Conservation (phyloP, 2,113 vertebrate genomes). For the Balaeniceps rex region DNA sequence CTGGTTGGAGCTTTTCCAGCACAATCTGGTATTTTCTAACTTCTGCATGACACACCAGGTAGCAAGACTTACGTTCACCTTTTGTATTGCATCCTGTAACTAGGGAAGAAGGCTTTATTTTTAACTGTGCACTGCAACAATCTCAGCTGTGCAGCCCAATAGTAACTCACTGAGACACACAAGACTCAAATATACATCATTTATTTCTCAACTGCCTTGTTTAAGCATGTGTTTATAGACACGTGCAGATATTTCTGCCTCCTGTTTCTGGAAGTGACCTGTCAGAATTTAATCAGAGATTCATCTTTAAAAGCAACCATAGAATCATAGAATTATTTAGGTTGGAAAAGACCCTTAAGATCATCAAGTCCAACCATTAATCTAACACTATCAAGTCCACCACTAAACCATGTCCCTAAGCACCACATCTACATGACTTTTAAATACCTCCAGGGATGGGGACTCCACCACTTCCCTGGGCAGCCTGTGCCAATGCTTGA, state of each 20-base stretch:
- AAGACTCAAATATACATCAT: background rate
- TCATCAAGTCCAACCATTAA: too few relatives aligned
- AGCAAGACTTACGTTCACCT: background rate
- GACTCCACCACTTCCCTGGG: too few relatives aligned
- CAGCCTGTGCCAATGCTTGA: too few relatives aligned
- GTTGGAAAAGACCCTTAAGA: too few relatives aligned
- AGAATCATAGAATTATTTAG: too few relatives aligned
- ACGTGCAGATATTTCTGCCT: background rate
- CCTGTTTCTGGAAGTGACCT: background rate
- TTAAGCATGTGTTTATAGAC: background rate
- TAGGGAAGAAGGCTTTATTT: background rate
- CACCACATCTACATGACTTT: too few relatives aligned
- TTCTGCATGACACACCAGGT: background rate
- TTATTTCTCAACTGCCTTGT: background rate
- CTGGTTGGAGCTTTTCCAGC: constrained; percentile 8
- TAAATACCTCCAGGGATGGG: too few relatives aligned
- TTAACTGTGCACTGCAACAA: background rate
- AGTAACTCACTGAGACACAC: background rate
- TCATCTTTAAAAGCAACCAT: background rate
- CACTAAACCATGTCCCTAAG: too few relatives aligned
- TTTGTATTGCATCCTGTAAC: background rate
- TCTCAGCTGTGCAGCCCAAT: background rate
- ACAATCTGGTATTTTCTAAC: background rate
- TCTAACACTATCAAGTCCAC: too few relatives aligned
- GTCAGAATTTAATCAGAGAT: background rate